Base-by-base conservation (phyloP, 53 echinoderm and acorn worm genomes). In the Apostichopus leukothele region DNA sequence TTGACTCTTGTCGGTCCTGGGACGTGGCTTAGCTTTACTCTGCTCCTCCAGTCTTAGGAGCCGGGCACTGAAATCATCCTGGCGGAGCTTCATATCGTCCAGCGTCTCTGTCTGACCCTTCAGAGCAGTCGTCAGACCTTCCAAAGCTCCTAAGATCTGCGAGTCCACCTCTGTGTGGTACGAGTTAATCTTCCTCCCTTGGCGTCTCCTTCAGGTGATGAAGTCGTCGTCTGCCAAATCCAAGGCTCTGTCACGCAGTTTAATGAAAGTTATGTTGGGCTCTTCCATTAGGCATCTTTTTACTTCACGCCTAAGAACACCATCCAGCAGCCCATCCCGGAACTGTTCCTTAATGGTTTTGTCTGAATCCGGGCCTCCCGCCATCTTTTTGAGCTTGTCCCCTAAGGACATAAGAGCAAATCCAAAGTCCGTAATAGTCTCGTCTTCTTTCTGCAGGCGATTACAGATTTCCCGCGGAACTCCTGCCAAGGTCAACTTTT, bases 1-100 rank as follows among this genome's bases (percentile, higher is more conserved):
- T 4, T 16, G 76, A 19, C 76, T 19, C 75, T 26, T 86, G 53
- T 90, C 90, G 60, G 77, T 7, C 74, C 74, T 8, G 23, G 61
- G 26, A 20, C 75, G 14, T 5, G 51, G 39, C 74, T 52, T 26
- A 16, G 7, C 9, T 14, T 5, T 21, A 7, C 39, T 50, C 7
- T 26, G 52, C 77, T 76, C 20, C 3, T 13, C 50, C 50, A 76
- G 50, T 39, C 77, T 9, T 5, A 26, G 8, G 13, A 8, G 8
- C 26, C 27, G 16, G 16, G 12, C 14, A 21, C 12, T 39, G 18
- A 26, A 50, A 16, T 52, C 77, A 1, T 76, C 39, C 74, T 74
- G 74, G 25, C 25, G 25, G 25, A 25, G 25, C 75, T 61, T 61
- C 71, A 71, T 71, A 6, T 71, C 71, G 6, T 71, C 16, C 6